A percentile compares a stretch with the other conserved stretches of the same genome.
These are phyloP conservation scores for Typhlichthys subterraneus DNA, from an alignment of 2,797 vertebrate genomes.

Conservation along the genomic window DNA sequence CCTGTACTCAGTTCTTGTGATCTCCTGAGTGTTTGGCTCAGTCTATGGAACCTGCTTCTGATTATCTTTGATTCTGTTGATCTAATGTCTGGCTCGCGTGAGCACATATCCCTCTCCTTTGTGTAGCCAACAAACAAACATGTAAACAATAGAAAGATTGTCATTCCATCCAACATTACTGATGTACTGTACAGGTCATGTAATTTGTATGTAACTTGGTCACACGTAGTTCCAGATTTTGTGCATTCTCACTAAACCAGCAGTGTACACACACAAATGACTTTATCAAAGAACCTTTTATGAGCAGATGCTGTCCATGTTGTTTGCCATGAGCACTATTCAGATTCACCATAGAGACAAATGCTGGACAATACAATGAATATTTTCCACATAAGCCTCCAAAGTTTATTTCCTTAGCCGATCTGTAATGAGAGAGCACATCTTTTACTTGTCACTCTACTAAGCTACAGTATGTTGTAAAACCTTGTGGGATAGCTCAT, in stretches of 20 bases:
- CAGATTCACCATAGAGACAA: constrained; percentile 25
- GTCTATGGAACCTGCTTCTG: constrained; percentile 47
- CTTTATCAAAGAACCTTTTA: constrained; percentile 39
- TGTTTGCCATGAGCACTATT: constrained; percentile 46
- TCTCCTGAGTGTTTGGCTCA: constrained; percentile 40
- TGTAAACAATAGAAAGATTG: constrained; percentile 36
- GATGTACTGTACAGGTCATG: background rate
- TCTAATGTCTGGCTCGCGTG: constrained; percentile 57
- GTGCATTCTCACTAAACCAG: constrained; percentile 22
- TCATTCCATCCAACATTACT: constrained; percentile 1
- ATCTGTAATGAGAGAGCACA: constrained; percentile 46
- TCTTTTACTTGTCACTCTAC: constrained; percentile 48
- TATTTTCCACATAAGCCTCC: constrained; percentile 46
- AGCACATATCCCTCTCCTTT: constrained; percentile 41
- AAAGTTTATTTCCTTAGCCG: constrained; percentile 40
- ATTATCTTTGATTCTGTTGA: constrained; percentile 57
- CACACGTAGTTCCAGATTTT: constrained; percentile 11
- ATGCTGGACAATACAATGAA: constrained; percentile 57
- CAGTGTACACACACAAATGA: constrained; percentile 37
- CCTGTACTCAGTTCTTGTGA: constrained; percentile 24
- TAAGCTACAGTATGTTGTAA: constrained; percentile 48
- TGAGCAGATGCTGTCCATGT: constrained; percentile 54
- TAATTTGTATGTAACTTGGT: background rate
- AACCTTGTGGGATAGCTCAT: constrained; percentile 42
- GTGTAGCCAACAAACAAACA: constrained; percentile 28